Conservation (phyloP, 2,113 vertebrate genomes). For the Cyphomyrus discorhynchus region DNA sequence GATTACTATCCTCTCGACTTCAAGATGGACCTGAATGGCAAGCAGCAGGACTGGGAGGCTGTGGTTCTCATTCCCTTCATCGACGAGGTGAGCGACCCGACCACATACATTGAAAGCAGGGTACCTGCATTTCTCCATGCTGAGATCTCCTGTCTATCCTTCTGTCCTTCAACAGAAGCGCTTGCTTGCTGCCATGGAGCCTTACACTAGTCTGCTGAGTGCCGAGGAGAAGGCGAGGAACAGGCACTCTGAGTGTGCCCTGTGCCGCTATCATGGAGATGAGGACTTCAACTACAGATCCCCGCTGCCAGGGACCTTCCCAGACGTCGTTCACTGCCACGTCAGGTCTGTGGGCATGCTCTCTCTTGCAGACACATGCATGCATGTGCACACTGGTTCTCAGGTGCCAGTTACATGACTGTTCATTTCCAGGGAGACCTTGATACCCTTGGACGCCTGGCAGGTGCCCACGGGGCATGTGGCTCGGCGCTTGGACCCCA, state of each 20-base stretch:
- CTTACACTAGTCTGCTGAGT: conserved; percentile 66
- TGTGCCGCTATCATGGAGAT: conserved; percentile 70
- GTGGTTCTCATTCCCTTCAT: conserved; percentile 97
- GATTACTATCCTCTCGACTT: conserved; percentile 94
- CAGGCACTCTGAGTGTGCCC: conserved; percentile 77
- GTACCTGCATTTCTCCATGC: neutral
- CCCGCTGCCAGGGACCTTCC: conserved; percentile 75
- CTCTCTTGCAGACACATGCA: neutral
- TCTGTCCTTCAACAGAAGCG: conserved; percentile 59
- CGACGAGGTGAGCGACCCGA: conserved; percentile 68
- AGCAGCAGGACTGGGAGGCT: conserved; percentile 98
- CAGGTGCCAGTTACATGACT: neutral
- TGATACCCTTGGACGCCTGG: conserved; percentile 87
- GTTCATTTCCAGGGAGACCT: conserved; percentile 57
- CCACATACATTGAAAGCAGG: neutral
- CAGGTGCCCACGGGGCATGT: conserved; percentile 67
- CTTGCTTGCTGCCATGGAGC: conserved; percentile 85
- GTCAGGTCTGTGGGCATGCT: conserved; percentile 60
- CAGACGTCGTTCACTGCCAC: conserved; percentile 68
- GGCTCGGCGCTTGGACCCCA: conserved; percentile 68
- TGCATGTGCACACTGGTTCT: neutral
- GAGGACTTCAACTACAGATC: conserved; percentile 68
- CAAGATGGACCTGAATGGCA: conserved; percentile 95
- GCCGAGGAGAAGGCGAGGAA: conserved; percentile 79
- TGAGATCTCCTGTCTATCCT: neutral